Conservation (phyloP, 2,113 vertebrate species). For the Mus musculus region DNA sequence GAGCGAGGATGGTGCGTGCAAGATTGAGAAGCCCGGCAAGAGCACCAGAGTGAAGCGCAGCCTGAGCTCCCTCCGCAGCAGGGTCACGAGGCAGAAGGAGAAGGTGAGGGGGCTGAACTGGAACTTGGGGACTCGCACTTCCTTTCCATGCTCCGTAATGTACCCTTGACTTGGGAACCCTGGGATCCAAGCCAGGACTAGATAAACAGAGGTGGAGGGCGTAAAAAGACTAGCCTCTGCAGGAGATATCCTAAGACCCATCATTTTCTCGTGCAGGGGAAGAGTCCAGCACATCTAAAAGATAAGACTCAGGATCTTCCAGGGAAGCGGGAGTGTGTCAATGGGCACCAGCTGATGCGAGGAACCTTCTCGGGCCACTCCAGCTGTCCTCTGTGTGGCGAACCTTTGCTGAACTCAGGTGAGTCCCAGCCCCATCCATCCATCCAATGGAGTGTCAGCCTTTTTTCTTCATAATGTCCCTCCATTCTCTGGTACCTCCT, state of each 20-base stretch:
- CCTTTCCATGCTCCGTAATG: background rate
- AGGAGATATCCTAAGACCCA: background rate
- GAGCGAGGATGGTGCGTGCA: slow-evolving; percentile 87
- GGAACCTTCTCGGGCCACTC: slow-evolving; percentile 90
- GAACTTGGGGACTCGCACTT: background rate
- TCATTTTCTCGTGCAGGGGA: slow-evolving; percentile 77
- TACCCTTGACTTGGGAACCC: background rate
- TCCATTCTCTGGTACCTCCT: background rate
- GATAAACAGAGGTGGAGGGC: background rate
- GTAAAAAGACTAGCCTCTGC: background rate
- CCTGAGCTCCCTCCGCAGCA: slow-evolving; percentile 93
- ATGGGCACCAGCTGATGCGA: slow-evolving; percentile 89
- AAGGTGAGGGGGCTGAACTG: slow-evolving; percentile 87
- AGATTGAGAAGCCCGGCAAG: slow-evolving; percentile 89
- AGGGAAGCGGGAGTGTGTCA: slow-evolving; percentile 84
- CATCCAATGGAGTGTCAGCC: background rate
- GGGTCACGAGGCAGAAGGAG: slow-evolving; percentile 95
- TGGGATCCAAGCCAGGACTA: background rate
- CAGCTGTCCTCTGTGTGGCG: slow-evolving; percentile 94
- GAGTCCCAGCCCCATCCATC: slow-evolving; percentile 86
- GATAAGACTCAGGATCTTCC: slow-evolving; percentile 80
- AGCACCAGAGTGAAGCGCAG: slow-evolving; percentile 94
- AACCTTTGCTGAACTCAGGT: slow-evolving; percentile 93
- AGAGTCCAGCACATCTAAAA: slow-evolving; percentile 82
- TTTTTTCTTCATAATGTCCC: background rate